phyloP scores from a whole-genome alignment of 2,888 invertebrate genomes.

The Drosophila niveifrons region DNA sequence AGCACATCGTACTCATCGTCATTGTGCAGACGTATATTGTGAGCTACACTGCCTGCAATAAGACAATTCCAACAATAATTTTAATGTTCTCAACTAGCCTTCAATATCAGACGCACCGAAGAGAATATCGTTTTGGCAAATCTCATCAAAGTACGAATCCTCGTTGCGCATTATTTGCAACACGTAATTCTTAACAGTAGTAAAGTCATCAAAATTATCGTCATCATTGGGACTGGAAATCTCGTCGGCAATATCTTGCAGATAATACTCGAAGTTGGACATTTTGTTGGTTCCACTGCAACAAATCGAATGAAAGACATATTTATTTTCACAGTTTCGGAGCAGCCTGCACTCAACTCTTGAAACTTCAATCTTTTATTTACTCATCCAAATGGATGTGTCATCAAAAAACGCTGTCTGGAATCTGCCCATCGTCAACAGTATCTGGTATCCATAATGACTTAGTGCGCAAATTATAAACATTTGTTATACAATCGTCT shows the following conservation, averaged over 20 bases:
- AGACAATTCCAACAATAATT: not conserved
- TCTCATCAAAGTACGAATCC: slow-evolving; percentile 16
- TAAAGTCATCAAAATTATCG: slow-evolving; percentile 33
- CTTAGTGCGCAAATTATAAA: too few species aligned
- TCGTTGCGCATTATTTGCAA: slow-evolving; percentile 26
- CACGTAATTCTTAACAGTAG: slow-evolving; percentile 35
- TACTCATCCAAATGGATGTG: too few species aligned
- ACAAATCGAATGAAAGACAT: not conserved
- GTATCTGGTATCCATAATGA: too few species aligned
- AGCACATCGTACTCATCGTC: slow-evolving; percentile 71
- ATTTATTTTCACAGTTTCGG: too few species aligned
- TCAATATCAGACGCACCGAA: slow-evolving; percentile 40
- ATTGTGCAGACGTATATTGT: slow-evolving; percentile 49
- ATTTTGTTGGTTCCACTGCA: slow-evolving; percentile 24
- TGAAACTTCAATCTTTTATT: too few species aligned
- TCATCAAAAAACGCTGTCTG: too few species aligned
- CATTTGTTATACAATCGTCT: too few species aligned
- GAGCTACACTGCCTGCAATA: slow-evolving; percentile 58
- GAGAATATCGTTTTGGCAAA: slow-evolving; percentile 1
- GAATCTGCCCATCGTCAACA: too few species aligned
- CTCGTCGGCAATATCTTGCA: slow-evolving; percentile 11
- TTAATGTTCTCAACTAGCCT: too few species aligned
- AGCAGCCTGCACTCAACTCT: too few species aligned
- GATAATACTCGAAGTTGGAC: slow-evolving; percentile 41
- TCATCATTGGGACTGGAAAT: not conserved